Base-by-base conservation (phyloP, 1,140 invertebrate species). In the Habropoda laboriosa region DNA sequence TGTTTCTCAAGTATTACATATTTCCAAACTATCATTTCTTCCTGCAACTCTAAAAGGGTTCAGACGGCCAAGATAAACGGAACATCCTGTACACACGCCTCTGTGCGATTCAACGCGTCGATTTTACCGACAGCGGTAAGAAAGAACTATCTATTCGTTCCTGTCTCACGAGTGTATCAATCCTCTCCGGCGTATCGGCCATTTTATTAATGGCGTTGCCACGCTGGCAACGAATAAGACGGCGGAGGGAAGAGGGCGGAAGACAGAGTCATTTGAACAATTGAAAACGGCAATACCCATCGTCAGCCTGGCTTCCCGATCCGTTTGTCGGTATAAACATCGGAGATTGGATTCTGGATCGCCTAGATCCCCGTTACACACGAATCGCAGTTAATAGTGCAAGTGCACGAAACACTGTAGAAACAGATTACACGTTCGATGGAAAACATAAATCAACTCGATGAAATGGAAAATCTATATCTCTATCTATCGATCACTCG, bases 261-360 rank as follows among this genome's bases (percentile, higher is more conserved):
- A 67, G 32, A 40, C 13, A n/a, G 8, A 30, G 40, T 60, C 18
- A 27, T 60, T 51, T 21, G 42, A 49, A 67, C 67, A 71, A 71
- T 78, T 51, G 67, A 45, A 61, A 78, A 71, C 55, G 55, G 30
- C n/a, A 51, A 78, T 71, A 70, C 10, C n/a, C 8, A 38, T 47
- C n/a, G 67, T 18, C 3, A 18, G 21, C 30, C 21, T 13, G n/a
- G 16, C 40, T 58, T 57, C 2, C 42, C 18, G 21, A 35, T 51
- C 7, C 55, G 32, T 71, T 60, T 51, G 27, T 40, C 12, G 73
- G 80, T 82, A 87, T 86, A 88, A 87, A 87, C 83, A 89, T 87
- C 78, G 81, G 80, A 75, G 80, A 87, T 88, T 87, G 86, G 76
- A 86, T 87, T 80, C 42, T 78, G 71, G 73, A 81, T 85, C 84